phyloP scores from a whole-genome alignment of 2,797 vertebrate species.

The Phataginus tetradactyla region DNA sequence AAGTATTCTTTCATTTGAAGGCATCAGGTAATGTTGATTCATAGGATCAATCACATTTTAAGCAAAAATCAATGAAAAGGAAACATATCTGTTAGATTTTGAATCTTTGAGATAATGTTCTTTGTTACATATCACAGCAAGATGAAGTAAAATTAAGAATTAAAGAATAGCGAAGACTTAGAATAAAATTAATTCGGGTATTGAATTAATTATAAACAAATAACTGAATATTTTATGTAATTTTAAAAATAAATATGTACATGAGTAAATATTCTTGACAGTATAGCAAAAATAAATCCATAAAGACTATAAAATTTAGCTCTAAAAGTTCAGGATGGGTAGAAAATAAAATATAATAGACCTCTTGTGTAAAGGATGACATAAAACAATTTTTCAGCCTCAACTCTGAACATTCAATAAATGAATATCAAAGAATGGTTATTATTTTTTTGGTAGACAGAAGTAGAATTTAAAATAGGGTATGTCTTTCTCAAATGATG shows the following conservation, averaged over 20 bases:
- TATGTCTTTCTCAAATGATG: background rate
- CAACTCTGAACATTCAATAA: background rate
- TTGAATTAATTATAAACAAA: constrained; percentile 23
- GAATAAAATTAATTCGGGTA: background rate
- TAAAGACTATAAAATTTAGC: background rate
- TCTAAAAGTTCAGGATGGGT: background rate
- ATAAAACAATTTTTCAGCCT: background rate
- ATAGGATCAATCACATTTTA: background rate
- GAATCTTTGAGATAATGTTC: background rate
- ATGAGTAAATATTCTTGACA: background rate
- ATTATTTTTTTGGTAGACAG: background rate
- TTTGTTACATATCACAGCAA: background rate
- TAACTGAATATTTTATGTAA: background rate
- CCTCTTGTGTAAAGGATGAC: background rate
- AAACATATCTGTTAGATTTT: background rate
- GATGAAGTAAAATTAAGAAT: background rate
- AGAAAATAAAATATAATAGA: background rate
- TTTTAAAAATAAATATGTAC: background rate
- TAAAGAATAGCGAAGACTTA: background rate
- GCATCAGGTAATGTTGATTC: background rate
- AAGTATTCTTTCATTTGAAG: background rate
- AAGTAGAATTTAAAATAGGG: background rate
- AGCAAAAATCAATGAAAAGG: background rate
- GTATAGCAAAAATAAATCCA: background rate
- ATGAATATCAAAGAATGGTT: background rate